Evolutionary conservation across 2,888 invertebrate species (phyloP).

Genomic region (Mesorhabditis sp.): DNA sequence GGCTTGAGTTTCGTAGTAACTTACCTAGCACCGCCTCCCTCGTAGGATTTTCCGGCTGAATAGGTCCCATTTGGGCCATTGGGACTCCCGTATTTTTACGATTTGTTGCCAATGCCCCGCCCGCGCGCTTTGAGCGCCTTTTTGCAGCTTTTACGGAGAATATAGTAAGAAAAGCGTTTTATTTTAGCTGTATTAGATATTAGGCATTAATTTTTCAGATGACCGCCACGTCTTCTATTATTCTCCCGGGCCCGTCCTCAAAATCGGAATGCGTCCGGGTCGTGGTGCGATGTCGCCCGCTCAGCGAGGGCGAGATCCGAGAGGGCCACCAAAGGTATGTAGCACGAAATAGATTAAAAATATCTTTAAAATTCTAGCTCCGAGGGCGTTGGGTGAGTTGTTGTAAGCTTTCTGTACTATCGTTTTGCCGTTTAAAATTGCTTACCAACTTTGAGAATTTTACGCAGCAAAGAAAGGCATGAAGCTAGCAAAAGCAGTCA

Average conservation of each 20-base stretch:
- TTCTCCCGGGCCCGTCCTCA: background rate
- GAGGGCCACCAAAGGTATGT: conserved; percentile 69
- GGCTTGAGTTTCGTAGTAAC: too few species aligned
- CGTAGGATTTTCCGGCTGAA: too few species aligned
- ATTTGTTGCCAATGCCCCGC: too few species aligned
- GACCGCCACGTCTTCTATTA: background rate
- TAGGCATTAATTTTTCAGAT: background rate
- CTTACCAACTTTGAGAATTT: background rate
- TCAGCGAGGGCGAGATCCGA: conserved; percentile 79
- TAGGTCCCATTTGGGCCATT: too few species aligned
- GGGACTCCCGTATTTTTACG: too few species aligned
- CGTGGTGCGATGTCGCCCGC: conserved; percentile 90
- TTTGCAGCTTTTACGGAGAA: too few species aligned
- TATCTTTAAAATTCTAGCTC: background rate
- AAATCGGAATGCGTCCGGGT: conserved; percentile 73
- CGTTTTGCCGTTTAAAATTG: background rate
- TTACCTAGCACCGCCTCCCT: too few species aligned
- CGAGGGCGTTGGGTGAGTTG: too few species aligned
- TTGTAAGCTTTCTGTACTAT: too few species aligned
- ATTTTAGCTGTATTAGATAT: too few species aligned
- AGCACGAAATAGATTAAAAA: background rate
- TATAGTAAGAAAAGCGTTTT: too few species aligned
- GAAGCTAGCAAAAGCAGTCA: background rate
- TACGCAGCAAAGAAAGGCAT: background rate
- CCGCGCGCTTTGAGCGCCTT: too few species aligned